These are phyloP conservation scores for Acrobasis repandana DNA, from an alignment of 2,888 invertebrate genomes.

Conservation along the genomic window DNA sequence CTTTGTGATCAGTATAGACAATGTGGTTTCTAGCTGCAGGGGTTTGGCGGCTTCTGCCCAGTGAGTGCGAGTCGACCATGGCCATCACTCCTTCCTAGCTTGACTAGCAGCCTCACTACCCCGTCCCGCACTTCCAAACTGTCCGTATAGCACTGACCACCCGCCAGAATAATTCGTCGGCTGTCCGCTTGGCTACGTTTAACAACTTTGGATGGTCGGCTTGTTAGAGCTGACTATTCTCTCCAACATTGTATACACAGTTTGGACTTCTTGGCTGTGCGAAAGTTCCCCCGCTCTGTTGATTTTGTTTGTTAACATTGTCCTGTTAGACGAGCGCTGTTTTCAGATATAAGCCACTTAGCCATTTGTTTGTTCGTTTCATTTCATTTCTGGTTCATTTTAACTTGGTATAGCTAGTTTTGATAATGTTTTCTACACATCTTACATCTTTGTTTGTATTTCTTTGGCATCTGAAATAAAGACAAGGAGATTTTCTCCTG, in stretches of 20 bases:
- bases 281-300: conserved; percentile 70
- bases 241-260: conserved; percentile 69
- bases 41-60: conserved; percentile 60
- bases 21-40: conserved; percentile 77
- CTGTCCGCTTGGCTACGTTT: conserved; percentile 52
- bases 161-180: conserved; percentile 62
- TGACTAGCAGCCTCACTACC: conserved; percentile 22
- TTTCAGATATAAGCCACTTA: conserved; percentile 42
- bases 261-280: conserved; percentile 70
- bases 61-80: conserved; percentile 66
- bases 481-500: too few species aligned
- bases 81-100: conserved; percentile 8
- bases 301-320: conserved; percentile 72
- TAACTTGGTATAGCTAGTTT: neutral
- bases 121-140: conserved; percentile 52
- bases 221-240: conserved; percentile 70
- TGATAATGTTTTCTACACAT: neutral
- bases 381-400: conserved; percentile 27
- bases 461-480: conserved; percentile 9
- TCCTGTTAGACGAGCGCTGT: conserved; percentile 54
- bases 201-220: conserved; percentile 74
- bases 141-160: conserved; percentile 59
- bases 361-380: conserved; percentile 39
- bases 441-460: neutral
- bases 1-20: conserved; percentile 79